A percentile compares a stretch with the other conserved stretches of the same genome.
These are phyloP conservation scores for Hiodon tergisus DNA, from an alignment of 2,113 vertebrate genomes.

Conservation along the genomic window DNA sequence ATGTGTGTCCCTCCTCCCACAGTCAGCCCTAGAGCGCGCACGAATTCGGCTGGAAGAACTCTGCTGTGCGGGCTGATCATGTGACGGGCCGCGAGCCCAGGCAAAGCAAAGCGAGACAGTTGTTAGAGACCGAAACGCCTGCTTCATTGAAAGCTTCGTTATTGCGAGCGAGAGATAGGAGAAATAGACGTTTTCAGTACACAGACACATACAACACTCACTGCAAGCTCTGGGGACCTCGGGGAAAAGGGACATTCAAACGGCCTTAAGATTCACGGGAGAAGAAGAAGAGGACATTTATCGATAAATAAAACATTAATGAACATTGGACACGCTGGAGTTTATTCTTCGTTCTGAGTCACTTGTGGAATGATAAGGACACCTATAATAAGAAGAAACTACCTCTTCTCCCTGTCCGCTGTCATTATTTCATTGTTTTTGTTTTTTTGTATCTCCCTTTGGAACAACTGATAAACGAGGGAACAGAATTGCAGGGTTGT, in stretches of 20 bases:
- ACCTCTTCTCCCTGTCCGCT: constrained; percentile 26
- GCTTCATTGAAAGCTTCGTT: constrained; percentile 40
- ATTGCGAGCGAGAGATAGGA: constrained; percentile 34
- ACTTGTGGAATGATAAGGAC: constrained; percentile 49
- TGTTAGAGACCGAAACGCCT: constrained; percentile 39
- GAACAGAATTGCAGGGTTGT: constrained; percentile 29
- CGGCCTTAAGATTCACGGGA: constrained; percentile 30
- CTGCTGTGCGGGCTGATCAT: constrained; percentile 36
- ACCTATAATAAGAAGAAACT: constrained; percentile 25
- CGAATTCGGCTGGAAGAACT: constrained; percentile 30
- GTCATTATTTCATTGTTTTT: constrained; percentile 22
- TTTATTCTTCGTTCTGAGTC: constrained; percentile 30
- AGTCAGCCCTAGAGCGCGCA: constrained; percentile 32
- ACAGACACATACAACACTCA: constrained; percentile 28
- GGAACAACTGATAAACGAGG: constrained; percentile 25
- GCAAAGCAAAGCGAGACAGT: constrained; percentile 37
- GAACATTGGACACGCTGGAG: constrained; percentile 37
- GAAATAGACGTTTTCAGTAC: constrained; percentile 33
- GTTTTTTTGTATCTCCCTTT: constrained; percentile 17
- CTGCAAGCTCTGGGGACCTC: constrained; percentile 35
- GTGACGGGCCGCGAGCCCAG: constrained; percentile 41
- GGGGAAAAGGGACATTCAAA: constrained; percentile 33
- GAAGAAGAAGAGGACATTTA: constrained; percentile 37
- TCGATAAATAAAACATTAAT: constrained; percentile 29
- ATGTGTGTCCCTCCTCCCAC: constrained; percentile 24